A percentile compares a stretch with the other conserved stretches of the same genome.
Conservation (phyloP, 2,113 vertebrate genomes). For the Hucho hucho region DNA sequence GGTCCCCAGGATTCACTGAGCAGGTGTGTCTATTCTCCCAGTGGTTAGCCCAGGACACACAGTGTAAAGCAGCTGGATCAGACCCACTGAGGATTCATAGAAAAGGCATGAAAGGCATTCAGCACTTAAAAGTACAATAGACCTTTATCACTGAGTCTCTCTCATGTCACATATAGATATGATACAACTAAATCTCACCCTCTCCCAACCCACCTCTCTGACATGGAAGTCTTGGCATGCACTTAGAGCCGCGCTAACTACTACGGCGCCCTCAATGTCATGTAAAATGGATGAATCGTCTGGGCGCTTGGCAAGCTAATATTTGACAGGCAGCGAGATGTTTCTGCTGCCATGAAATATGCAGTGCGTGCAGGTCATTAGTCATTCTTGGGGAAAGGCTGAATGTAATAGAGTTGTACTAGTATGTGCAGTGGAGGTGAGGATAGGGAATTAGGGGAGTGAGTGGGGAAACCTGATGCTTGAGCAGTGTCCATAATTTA, state of each 20-base stretch:
- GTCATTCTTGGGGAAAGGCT: constrained; percentile 6
- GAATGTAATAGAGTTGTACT: background rate
- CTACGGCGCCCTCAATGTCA: constrained; percentile 5
- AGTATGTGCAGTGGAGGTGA: background rate
- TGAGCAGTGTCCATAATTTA: background rate
- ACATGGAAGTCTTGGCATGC: background rate
- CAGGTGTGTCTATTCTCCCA: background rate
- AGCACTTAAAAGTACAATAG: background rate
- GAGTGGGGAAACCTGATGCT: background rate
- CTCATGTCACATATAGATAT: background rate
- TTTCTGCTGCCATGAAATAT: constrained; percentile 26
- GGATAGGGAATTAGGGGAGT: background rate
- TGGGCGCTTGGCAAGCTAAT: constrained; percentile 12
- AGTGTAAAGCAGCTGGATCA: background rate
- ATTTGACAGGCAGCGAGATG: constrained; percentile 16
- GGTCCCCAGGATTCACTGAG: background rate
- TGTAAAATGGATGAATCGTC: constrained; percentile 28
- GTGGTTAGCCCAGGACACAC: background rate
- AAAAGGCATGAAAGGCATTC: background rate
- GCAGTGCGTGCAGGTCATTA: constrained; percentile 20
- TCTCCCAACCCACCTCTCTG: background rate
- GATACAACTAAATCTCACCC: background rate
- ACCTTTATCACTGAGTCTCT: too few species aligned
- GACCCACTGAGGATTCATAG: background rate
- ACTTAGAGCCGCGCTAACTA: constrained; percentile 26